Evolutionary conservation across 2,113 vertebrate species (phyloP), one percentile per base, ranked within the genome.

Genomic region (Nanger granti): DNA sequence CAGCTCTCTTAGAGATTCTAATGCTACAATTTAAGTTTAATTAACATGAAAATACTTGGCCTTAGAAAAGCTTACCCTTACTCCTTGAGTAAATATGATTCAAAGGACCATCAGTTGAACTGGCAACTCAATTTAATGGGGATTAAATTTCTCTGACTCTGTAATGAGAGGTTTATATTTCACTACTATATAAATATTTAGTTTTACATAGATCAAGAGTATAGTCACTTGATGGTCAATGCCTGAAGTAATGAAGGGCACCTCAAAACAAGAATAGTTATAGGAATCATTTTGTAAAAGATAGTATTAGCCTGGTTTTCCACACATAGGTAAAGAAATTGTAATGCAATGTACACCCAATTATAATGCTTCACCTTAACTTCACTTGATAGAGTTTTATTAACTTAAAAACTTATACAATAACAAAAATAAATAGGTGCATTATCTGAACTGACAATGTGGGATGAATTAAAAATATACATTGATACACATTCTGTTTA

Each of bases 21-120:
- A 47, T 82, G 13, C 31, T 95, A 29, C 41, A 88, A 54, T 93
- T 94, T 94, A 95, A 94, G 47, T 91, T 93, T 97, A 97, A 97
- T 92, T 97, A 98, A 94, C 54, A 87, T 47, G 83, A 94, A 96
- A 96, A 89, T 57, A 83, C 31, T 79, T 95, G 47, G 26, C 31
- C n/a, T 92, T 95, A 86, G 41, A 96, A 92, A 96, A 95, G 93
- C 8, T 69, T 94, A 87, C 52, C 49, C 84, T 96, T 88, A 66
- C 5, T 96, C 52, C 52, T 86, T 95, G 49, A 96, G n/a, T 95
- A 97, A 98, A 97, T 87, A 93, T 87, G 89, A 92, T 93, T 96
- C 82, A 94, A 96, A 89, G 83, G 96, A 85, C 11, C 31, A 97
- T 94, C 87, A 94, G 59, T 26, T 96, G 34, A 97, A 98, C 26